Base-by-base conservation (phyloP, 2,888 invertebrate genomes). In the Lepidocyrtoides sp. region DNA sequence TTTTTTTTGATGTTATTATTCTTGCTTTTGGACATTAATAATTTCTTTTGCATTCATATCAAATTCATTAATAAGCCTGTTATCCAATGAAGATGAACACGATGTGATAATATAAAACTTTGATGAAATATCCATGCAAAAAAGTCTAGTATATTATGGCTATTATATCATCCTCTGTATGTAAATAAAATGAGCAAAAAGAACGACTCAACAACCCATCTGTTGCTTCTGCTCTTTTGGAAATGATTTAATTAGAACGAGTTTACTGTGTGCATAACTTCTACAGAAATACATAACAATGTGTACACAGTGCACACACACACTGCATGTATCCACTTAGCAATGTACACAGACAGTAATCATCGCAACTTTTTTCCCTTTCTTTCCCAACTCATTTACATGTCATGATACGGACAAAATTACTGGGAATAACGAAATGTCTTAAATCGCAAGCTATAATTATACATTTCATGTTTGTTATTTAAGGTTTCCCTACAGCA, bases 161-260 rank as follows among this genome's bases (percentile, higher is more conserved):
- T n/a, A 51, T 51, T 5, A 63, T 63, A 32, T n/a, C 66, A n/a
- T 20, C n/a, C 3, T 2, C 36, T n/a, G 51, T 51, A 77, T 51
- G 77, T 77, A 51, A 51, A 51, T 51, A 3, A 57, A 81, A 81
- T 36, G 48, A 36, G 36, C 54, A 32, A 36, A 77, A 79, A 48
- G 48, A 69, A 69, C 26, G 26, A 88, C 72, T 32, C 88, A 88
- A 69, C 26, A 17, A 88, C 72, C 54, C 88, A 88, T 81, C 88
- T 88, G 88, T 88, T 81, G 88, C 81, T 88, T 57, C 81, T 57
- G 17, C 57, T 77, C n/a, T 12, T 81, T 66, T 81, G 81, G 88
- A 88, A 88, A 88, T 88, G 81, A 88, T 88, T 88, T 88, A 88
- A 88, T 88, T 88, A 88, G 88, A 82, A 88, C 81, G 88, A 44